Evolutionary conservation across 2,888 invertebrate genomes (phyloP), one percentile per base, ranked within the genome.

Genomic region (Temnothorax ravouxi): DNA sequence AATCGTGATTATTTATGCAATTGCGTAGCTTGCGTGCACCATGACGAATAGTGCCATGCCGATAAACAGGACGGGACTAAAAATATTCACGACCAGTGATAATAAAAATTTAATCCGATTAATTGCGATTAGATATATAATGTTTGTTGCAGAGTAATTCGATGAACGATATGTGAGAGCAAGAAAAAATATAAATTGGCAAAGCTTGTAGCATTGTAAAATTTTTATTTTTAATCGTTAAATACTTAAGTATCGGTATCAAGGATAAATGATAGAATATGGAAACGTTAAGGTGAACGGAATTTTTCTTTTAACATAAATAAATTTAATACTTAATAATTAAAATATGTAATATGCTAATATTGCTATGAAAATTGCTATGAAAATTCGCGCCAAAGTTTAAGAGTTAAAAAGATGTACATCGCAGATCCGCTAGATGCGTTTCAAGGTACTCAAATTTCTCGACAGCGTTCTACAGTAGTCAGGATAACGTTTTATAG

Each of bases 1-100:
- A 74, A 66, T 75, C 82, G 59, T 61, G 41, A 61, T 85, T 79
- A 84, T 88, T 89, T 88, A 89, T 88, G 88, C 88, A 69, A 86
- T 81, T 69, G 84, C 74, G 86, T 47, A 64, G 86, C 62, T 89
- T 84, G 89, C 89, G 85, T 89, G 88, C 84, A 62, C n/a, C 47
- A 56, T 66, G 69, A 86, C 83, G 83, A 89, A 87, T 85, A 86
- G 80, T 62, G 79, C 80, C 64, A n/a, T n/a, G n/a, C 80, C 64
- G 75, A 66, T 56, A 50, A 47, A 62, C 64, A 54, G 66, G 71
- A 64, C 25, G 52, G n/a, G 21, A 54, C 34, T 67, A 81, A 89
- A 83, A 88, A 86, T 79, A 67, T 64, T 77, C 74, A 59, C 86
- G 47, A 74, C 47, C 44, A 66, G 62, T 67, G 61, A 67, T 66